Base-by-base conservation (phyloP, 2,113 vertebrate species). In the Lagopus leucura region DNA sequence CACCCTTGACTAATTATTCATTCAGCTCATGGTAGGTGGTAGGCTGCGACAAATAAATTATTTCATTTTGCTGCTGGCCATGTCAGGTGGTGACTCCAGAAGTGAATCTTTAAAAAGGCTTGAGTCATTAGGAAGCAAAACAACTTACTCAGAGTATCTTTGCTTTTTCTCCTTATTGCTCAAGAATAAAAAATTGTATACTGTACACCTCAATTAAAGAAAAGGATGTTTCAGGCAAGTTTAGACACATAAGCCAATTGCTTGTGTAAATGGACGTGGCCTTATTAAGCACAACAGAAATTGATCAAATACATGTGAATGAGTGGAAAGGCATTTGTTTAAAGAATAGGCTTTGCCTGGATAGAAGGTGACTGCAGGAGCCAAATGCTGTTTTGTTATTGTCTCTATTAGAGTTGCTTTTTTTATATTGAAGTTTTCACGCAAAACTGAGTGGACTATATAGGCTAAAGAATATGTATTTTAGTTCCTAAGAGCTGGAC, bases 21-120 rank as follows among this genome's bases (percentile, higher is more conserved):
- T 83, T 94, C 72, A 93, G 93, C 84, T 95, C 93, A 95, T 90
- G 50, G 71, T 86, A 95, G 80, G 65, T 94, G 82, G 91, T 91
- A 88, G 93, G 92, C 88, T 89, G 88, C 88, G 64, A 91, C 86
- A 92, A 95, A 86, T 95, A 90, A 96, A 86, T 95, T 92, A 79
- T 94, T 96, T 95, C 83, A 87, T 95, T 97, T 96, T 93, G 92
- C 91, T 97, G 80, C 90, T 94, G 92, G 90, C 91, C 94, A 45
- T 67, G 4, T 28, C 63, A 73, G 10, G 36, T 85, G 93, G 82
- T 94, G 93, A 94, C 90, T 96, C 79, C 92, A 73, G 28, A 85
- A 91, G 57, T 50, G 70, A 93, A 92, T 94, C 70, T 73, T 58
- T 94, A 74, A 91, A 91, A 91, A 82, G 76, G 73, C 64, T 94